Evolutionary conservation across 2,888 invertebrate genomes (phyloP), one percentile per base, ranked within the genome.

Genomic region (Drosophila atripex): DNA sequence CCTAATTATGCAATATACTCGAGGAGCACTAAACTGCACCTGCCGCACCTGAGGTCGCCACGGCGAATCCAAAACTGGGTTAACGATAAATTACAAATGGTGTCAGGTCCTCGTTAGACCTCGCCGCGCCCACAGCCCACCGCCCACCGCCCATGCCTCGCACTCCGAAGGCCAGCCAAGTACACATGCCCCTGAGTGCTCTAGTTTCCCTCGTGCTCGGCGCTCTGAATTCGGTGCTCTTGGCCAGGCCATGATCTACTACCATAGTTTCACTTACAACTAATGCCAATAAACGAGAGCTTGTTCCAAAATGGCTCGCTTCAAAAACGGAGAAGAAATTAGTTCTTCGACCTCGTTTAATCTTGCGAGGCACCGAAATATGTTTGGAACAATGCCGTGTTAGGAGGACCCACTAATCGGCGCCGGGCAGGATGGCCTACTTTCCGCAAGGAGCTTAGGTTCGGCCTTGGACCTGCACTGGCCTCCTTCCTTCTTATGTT

Each of bases 401-500:
- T 58, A 23, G 58, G 51, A 41, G 25, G 59, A 58, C 49, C 59
- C 56, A 41, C 57, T 58, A 38, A 59, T 41, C 52, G 47, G 60
- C 55, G 80, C 69, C 75, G 79, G 79, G 77, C 83, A 77, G 56
- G 86, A 73, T 84, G 88, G 79, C 88, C 88, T 85, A 80, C 78
- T 84, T 80, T 76, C 61, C 72, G 28, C 38, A 43, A 49, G 50
- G 53, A 51, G 56, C 73, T 84, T 80, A 88, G 80, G 76, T 80
- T 86, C 80, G 84, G 78, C 84, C 84, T 85, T 85, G 84, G 88
- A 85, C 88, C 84, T 70, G 86, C 88, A 83, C 86, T 77, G 74
- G 46, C 50, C 43, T 1, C 18, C 9, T 14, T 54, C 47, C 32
- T 51, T 60, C 58, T 39, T 25, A 41, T 11, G 25, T 45, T 28